Percentiles rank a stretch among this genome's conserved stretches.
Conservation (phyloP, 2,888 invertebrate species). For the Pollenia labialis region DNA sequence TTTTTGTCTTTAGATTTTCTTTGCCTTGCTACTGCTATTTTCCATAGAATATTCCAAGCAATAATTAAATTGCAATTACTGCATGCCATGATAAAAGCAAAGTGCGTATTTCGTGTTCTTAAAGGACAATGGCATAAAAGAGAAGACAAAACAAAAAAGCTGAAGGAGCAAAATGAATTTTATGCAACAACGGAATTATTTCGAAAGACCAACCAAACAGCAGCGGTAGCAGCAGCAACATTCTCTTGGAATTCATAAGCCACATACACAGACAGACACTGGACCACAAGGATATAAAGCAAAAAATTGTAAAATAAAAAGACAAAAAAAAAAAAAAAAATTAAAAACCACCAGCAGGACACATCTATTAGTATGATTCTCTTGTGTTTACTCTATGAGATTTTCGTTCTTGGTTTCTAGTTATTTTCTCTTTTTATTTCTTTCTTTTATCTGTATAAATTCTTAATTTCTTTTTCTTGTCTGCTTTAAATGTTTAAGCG, state of each 20-base stretch:
- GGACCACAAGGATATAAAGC: constrained; percentile 21
- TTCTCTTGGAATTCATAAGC: constrained; percentile 21
- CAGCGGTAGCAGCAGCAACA: constrained; percentile 26
- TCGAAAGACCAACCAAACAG: constrained; percentile 10
- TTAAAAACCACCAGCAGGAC: constrained; percentile 54
- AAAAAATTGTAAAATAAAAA: constrained; percentile 7
- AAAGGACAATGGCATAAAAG: constrained; percentile 10
- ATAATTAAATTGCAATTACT: constrained; percentile 71
- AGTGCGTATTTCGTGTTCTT: constrained; percentile 38
- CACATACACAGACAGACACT: neutral
- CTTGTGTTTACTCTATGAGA: constrained; percentile 62
- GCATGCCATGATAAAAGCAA: constrained; percentile 37
- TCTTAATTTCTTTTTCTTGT: constrained; percentile 49
- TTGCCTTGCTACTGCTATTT: neutral
- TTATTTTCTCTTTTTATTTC: constrained; percentile 16
- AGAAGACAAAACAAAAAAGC: neutral
- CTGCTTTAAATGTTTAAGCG: constrained; percentile 7
- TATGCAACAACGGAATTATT: constrained; percentile 46
- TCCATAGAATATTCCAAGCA: constrained; percentile 30
- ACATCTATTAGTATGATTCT: constrained; percentile 62
- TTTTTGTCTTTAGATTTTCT: constrained; percentile 2
- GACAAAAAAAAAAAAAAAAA: constrained; percentile 14
- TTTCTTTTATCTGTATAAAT: neutral
- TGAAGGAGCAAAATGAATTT: constrained; percentile 23
- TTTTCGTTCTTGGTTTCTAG: constrained; percentile 52